Percentiles rank a stretch among this genome's conserved stretches.
Evolutionary conservation across 2,113 vertebrate genomes (phyloP).

Genomic region (Notiomystis cincta): DNA sequence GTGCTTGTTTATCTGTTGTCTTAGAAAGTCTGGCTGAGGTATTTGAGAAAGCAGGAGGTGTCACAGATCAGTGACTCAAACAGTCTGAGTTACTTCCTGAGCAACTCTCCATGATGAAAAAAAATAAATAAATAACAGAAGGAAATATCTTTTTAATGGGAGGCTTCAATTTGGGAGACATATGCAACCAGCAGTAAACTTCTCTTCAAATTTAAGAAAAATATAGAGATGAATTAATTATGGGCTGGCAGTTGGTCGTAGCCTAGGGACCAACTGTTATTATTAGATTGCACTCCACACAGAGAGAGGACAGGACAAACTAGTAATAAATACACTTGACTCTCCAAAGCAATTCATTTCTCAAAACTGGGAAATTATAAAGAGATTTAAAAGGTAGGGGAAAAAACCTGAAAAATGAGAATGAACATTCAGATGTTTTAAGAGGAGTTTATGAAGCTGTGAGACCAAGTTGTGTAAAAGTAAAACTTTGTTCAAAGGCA

Average conservation of each 20-base stretch:
- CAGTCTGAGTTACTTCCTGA: slow-evolving; percentile 5
- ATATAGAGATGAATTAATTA: slow-evolving; percentile 52
- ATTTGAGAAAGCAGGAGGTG: background rate
- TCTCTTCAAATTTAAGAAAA: slow-evolving; percentile 49
- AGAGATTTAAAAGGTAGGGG: background rate
- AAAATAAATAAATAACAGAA: background rate
- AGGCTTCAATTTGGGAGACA: slow-evolving; percentile 23
- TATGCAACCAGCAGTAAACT: slow-evolving; percentile 54
- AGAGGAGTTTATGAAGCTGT: background rate
- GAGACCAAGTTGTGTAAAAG: background rate
- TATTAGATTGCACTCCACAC: slow-evolving; percentile 5
- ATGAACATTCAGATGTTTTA: background rate
- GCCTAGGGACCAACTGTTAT: slow-evolving; percentile 43
- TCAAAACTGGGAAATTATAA: background rate
- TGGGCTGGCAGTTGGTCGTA: slow-evolving; percentile 40
- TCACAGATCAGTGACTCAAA: slow-evolving; percentile 5
- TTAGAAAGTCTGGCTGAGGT: background rate
- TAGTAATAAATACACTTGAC: background rate
- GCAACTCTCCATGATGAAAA: background rate
- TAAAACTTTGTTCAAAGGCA: slow-evolving; percentile 51
- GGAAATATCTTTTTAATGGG: slow-evolving; percentile 43
- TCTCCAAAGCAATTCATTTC: slow-evolving; percentile 13
- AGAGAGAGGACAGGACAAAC: background rate
- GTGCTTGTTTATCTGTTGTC: background rate
- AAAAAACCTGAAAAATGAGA: background rate